phyloP scores from a whole-genome alignment of 2,888 invertebrate species.

The Phyto melanocephala region DNA sequence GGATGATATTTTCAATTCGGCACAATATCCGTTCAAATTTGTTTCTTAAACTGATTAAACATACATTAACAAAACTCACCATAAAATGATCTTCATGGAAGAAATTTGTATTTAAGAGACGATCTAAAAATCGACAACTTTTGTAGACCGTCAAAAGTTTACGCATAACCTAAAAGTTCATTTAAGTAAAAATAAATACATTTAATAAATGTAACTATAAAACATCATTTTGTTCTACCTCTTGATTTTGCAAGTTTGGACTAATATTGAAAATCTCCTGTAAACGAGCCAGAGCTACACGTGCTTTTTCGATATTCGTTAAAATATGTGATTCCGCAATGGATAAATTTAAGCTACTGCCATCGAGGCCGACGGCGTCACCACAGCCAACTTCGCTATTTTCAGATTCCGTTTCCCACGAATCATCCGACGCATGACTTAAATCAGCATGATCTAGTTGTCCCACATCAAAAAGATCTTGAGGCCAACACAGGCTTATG shows the following conservation, averaged over 20 bases:
- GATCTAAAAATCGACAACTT: slow-evolving; percentile 91
- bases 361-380: slow-evolving; percentile 54
- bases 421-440: slow-evolving; percentile 84
- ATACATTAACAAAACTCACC: slow-evolving; percentile 78
- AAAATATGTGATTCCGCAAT: slow-evolving; percentile 84
- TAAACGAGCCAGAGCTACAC: slow-evolving; percentile 86
- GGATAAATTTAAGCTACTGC: slow-evolving; percentile 70
- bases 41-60: too few relatives aligned
- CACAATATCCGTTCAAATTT: too few relatives aligned
- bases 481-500: slow-evolving; percentile 94
- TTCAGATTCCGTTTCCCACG: slow-evolving; percentile 91
- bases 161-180: slow-evolving; percentile 83
- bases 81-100: slow-evolving; percentile 91
- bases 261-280: slow-evolving; percentile 90
- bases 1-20: too few relatives aligned
- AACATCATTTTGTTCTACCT: slow-evolving; percentile 76
- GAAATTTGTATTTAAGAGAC: slow-evolving; percentile 90
- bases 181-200: background rate
- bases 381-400: slow-evolving; percentile 75
- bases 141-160: slow-evolving; percentile 90
- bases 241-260: slow-evolving; percentile 86
- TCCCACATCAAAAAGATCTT: slow-evolving; percentile 90
- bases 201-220: background rate
- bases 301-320: slow-evolving; percentile 87
- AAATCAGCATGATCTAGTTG: slow-evolving; percentile 87